Evolutionary conservation across 1,140 invertebrate genomes (phyloP), one percentile per base, ranked within the genome.

Genomic region (Drosophila pseudoananassae): DNA sequence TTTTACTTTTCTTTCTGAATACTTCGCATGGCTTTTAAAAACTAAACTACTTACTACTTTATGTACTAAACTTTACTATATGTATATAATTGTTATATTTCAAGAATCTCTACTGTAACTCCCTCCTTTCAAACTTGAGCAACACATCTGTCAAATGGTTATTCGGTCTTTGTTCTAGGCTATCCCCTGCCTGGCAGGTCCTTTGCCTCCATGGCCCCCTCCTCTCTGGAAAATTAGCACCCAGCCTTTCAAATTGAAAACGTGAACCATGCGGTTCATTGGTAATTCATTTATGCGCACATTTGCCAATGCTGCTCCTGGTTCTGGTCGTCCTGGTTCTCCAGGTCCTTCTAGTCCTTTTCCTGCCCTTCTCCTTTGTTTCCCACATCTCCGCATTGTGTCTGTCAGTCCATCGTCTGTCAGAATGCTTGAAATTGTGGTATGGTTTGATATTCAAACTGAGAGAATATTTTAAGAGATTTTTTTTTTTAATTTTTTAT

Each of bases 241-340:
- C 58, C 71, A 36, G 54, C 43, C 54, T 72, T 55, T 53, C 79
- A 88, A 87, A 87, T 88, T 88, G 83, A 88, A 88, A 88, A 89
- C 78, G 76, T 83, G 81, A 88, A 71, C 59, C 78, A 78, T 78
- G 83, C 83, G 82, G 83, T 88, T 88, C 83, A 88, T 88, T 88
- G 83, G 79, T 83, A 88, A 88, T 88, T 88, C 83, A 88, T 88
- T 88, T 88, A 88, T 87, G 83, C 83, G 78, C 83, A 88, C 83
- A 85, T 85, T 85, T 77, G 64, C 81, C 50, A 49, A 56, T 38
- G 47, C 59, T 58, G 38, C 52, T 25, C 57, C 59, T 9, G 33
- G 27, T 12, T 47, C 17, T 29, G 8, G 55, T 46, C 15, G 7
- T 36, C 10, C 33, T 36, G 33, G 33, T 20, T 12, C 43, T 46